Conservation (phyloP, 2,888 invertebrate genomes). For the Patella ulyssiponensis region DNA sequence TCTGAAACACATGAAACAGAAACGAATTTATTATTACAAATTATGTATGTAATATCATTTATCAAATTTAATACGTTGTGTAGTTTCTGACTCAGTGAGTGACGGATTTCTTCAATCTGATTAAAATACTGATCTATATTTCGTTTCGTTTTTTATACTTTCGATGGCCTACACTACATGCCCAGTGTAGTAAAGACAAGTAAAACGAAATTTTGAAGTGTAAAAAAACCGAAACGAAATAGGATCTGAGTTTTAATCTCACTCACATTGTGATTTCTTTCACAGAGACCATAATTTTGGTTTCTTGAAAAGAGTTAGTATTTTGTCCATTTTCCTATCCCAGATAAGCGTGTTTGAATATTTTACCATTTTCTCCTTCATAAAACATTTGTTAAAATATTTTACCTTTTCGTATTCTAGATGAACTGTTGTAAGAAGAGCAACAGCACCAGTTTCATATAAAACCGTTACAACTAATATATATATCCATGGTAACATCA, state of each 20-base stretch:
- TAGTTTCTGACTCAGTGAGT: too few relatives aligned
- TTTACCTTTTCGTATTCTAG: constrained; percentile 57
- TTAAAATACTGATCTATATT: too few relatives aligned
- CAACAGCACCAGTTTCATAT: constrained; percentile 60
- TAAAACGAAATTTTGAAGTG: too few relatives aligned
- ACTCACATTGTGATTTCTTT: not conserved
- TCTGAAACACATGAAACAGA: constrained; percentile 43
- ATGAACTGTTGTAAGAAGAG: constrained; percentile 61
- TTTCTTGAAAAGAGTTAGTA: not conserved
- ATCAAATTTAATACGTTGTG: too few relatives aligned
- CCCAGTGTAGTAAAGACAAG: too few relatives aligned
- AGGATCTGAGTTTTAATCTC: too few relatives aligned
- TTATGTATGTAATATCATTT: too few relatives aligned
- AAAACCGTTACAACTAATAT: constrained; percentile 55
- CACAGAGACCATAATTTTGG: not conserved
- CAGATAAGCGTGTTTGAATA: not conserved
- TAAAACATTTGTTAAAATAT: not conserved
- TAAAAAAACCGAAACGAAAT: too few relatives aligned
- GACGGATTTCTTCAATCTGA: not conserved
- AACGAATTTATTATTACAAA: not conserved
- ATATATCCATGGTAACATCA: constrained; percentile 61
- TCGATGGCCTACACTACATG: too few relatives aligned
- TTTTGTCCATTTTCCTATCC: not conserved
- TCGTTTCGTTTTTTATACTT: too few relatives aligned
- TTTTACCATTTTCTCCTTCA: not conserved